Evolutionary conservation across 2,888 invertebrate species (phyloP).

Genomic region (Mesopsocus fuscifrons): DNA sequence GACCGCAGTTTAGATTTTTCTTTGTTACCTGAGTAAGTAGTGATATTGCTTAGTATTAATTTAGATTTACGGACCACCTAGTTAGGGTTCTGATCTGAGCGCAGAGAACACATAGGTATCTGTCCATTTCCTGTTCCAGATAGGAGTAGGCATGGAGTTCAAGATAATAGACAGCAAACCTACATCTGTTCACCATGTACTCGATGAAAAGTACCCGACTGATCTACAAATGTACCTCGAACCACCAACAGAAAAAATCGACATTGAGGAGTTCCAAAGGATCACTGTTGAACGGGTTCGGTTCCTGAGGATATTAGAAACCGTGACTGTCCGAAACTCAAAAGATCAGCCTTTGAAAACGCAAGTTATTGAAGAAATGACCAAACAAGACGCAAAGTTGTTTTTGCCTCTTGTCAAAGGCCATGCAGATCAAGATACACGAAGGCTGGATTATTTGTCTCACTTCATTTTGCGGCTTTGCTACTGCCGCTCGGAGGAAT

Average conservation of each 20-base stretch:
- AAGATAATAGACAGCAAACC: no score
- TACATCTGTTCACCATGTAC: no score
- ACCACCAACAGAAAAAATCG: conserved; percentile 54
- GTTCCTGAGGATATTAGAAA: conserved; percentile 56
- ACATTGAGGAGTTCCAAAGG: conserved; percentile 70
- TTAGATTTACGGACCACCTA: no score
- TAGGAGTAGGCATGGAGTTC: no score
- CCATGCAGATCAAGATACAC: conserved; percentile 36
- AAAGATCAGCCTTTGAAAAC: conserved; percentile 35
- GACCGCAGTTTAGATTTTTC: no score
- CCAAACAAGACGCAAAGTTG: conserved; percentile 43
- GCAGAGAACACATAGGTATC: no score
- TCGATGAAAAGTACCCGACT: conserved; percentile 34
- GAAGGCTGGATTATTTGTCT: conserved; percentile 69
- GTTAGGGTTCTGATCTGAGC: no score
- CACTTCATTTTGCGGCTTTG: conserved; percentile 85
- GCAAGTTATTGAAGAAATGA: conserved; percentile 41
- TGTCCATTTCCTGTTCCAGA: no score
- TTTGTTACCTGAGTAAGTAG: no score
- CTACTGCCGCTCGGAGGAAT: conserved; percentile 73
- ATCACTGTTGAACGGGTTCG: conserved; percentile 67
- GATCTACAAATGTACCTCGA: conserved; percentile 60
- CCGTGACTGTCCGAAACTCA: conserved; percentile 42
- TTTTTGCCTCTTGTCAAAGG: conserved; percentile 40
- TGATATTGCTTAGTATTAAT: no score